These are phyloP conservation scores for Bombus sibiricus DNA, from an alignment of 1,140 invertebrate species.

Conservation along the genomic window DNA sequence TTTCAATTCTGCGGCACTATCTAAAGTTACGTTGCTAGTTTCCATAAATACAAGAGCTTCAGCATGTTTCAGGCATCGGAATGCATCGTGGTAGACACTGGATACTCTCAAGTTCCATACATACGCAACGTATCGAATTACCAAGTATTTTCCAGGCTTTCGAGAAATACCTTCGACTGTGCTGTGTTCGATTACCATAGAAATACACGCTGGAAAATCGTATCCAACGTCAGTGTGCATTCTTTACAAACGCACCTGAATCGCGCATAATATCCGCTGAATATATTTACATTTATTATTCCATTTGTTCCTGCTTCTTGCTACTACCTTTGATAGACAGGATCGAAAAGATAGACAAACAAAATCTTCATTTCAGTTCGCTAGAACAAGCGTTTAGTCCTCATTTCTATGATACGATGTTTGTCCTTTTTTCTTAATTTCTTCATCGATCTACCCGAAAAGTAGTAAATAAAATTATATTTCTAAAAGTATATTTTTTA, in stretches of 20 bases:
- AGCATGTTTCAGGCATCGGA: slow-evolving; percentile 33
- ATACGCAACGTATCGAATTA: slow-evolving; percentile 58
- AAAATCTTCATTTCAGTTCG: too few relatives aligned
- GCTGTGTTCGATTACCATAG: slow-evolving; percentile 54
- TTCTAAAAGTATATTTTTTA: too few relatives aligned
- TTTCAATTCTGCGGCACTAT: not conserved
- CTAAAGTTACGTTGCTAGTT: slow-evolving; percentile 22
- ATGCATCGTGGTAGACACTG: slow-evolving; percentile 43
- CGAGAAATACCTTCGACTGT: not conserved
- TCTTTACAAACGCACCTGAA: slow-evolving; percentile 4
- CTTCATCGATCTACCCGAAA: too few relatives aligned
- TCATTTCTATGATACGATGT: too few relatives aligned
- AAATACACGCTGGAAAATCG: slow-evolving; percentile 34
- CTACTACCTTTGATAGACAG: too few relatives aligned
- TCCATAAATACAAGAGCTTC: slow-evolving; percentile 11
- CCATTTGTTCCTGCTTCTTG: not conserved
- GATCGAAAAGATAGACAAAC: not conserved
- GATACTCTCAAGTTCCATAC: slow-evolving; percentile 50
- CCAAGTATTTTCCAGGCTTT: slow-evolving; percentile 53
- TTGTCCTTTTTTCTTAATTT: too few relatives aligned
- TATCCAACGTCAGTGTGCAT: slow-evolving; percentile 24
- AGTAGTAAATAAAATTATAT: too few relatives aligned
- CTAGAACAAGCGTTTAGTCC: too few relatives aligned
- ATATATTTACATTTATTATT: slow-evolving; percentile 34
- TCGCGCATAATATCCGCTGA: slow-evolving; percentile 6